Evolutionary conservation across 1,140 invertebrate species (phyloP).

Genomic region (Bombus consobrinus): DNA sequence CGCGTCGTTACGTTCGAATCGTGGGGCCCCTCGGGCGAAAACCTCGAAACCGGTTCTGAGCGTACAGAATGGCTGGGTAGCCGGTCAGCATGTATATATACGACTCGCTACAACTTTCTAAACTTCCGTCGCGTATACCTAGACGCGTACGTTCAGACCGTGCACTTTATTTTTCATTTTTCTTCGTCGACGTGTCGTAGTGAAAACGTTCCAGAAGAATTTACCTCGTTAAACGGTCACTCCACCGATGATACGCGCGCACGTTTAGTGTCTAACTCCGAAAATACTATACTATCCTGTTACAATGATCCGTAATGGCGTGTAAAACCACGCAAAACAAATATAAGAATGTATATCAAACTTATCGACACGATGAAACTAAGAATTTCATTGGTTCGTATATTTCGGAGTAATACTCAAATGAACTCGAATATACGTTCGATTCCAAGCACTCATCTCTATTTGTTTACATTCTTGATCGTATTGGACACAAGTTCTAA

Average conservation of each 20-base stretch:
- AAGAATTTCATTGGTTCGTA: not conserved
- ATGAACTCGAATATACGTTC: not conserved
- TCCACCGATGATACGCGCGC: not conserved
- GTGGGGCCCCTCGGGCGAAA: constrained; percentile 59
- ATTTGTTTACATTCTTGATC: constrained; percentile 14
- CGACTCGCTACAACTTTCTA: constrained; percentile 68
- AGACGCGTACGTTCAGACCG: constrained; percentile 6
- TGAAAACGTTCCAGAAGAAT: constrained; percentile 20
- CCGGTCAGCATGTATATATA: constrained; percentile 52
- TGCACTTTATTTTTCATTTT: constrained; percentile 47
- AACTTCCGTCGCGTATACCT: constrained; percentile 61
- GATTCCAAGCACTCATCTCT: not conserved
- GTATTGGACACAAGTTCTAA: not conserved
- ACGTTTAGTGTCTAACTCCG: not conserved
- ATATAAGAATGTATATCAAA: not conserved
- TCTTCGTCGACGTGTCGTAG: constrained; percentile 6
- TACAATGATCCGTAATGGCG: not conserved
- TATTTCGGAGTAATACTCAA: not conserved
- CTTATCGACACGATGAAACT: not conserved
- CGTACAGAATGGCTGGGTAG: constrained; percentile 60
- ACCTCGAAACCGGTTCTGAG: constrained; percentile 64
- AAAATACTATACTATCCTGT: not conserved
- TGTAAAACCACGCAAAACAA: not conserved
- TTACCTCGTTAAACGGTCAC: constrained; percentile 6
- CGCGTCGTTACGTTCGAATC: constrained; percentile 69